Base-by-base conservation (phyloP, 2,797 vertebrate species). In the Hoplostethus atlanticus region DNA sequence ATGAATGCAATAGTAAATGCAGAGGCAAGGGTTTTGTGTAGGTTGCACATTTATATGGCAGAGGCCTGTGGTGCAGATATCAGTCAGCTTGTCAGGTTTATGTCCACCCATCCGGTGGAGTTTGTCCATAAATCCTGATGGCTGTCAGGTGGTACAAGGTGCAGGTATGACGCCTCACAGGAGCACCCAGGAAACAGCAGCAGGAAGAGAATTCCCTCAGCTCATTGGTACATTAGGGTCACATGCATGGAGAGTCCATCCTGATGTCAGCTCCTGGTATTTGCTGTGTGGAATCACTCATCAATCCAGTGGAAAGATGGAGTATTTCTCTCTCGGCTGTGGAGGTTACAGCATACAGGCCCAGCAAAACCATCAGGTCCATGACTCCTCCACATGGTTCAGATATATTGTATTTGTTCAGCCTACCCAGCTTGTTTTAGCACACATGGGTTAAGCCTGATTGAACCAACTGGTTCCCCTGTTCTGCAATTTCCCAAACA, bases 201-300 rank as follows among this genome's bases (percentile, higher is more conserved):
- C 52, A 65, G 54, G 30, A 63, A 47, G 44, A 30, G 59, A 48
- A 52, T 7, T 58, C 40, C 50, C 25, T 11, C 8, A 17, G 6
- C 15, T 66, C 46, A 61, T 71, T 76, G 66, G 9, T 54, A 51
- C 50, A 60, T 38, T 31, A 12, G 10, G 53, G 67, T 76, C 68
- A 75, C 59, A 51, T 76, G 63, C 46, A n/a, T 9, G 4, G 50
- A 61, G 34, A 72, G 6, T n/a, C 5, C 16, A 55, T 34, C 15
- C 13, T 71, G 16, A 68, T 36, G 59, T 61, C 15, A 58, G 21
- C 2, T 59, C 46, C 36, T 44, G 38, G 34, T 55, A 36, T 77
- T 31, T 67, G 40, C 47, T 65, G 48, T 71, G 42, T 71, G 21
- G 25, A 47, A 50, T 64, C 51, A 44, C 38, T 21, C 21, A 1